A percentile compares a stretch with the other conserved stretches of the same genome.
Conservation (phyloP, 2,797 vertebrate genomes). For the Pelobates cultripes region DNA sequence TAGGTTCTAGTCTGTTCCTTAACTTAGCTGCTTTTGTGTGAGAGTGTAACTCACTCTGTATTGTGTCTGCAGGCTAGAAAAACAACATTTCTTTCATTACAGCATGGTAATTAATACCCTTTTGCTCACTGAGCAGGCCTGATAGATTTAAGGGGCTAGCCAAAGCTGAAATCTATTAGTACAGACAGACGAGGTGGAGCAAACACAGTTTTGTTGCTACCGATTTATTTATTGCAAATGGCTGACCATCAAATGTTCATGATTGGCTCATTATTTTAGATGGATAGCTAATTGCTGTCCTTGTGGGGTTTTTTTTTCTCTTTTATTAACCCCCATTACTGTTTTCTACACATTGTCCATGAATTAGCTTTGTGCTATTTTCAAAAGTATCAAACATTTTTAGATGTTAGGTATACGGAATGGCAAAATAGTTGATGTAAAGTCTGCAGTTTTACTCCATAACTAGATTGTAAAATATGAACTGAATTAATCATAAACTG, state of each 20-base stretch:
- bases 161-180: conserved; percentile 57
- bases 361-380: conserved; percentile 70
- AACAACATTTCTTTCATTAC: conserved; percentile 53
- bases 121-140: conserved; percentile 48
- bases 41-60: conserved; percentile 38
- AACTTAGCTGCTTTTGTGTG: conserved; percentile 9
- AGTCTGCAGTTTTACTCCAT: conserved; percentile 81
- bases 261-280: conserved; percentile 61
- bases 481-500: conserved; percentile 86
- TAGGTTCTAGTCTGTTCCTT: background rate
- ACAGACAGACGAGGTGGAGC: conserved; percentile 35
- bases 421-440: conserved; percentile 78
- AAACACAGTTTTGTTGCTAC: conserved; percentile 45
- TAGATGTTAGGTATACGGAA: conserved; percentile 76
- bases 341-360: conserved; percentile 60
- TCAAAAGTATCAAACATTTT: conserved; percentile 74
- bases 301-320: conserved; percentile 43
- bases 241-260: conserved; percentile 60
- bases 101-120: conserved; percentile 58
- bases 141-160: conserved; percentile 58
- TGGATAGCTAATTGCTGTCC: conserved; percentile 62
- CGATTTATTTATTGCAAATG: conserved; percentile 56
- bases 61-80: conserved; percentile 48
- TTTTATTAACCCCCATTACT: conserved; percentile 65
- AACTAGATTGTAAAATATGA: conserved; percentile 90